phyloP scores from a whole-genome alignment of 2,888 invertebrate species.

The Scelioninae gen. 2 region DNA sequence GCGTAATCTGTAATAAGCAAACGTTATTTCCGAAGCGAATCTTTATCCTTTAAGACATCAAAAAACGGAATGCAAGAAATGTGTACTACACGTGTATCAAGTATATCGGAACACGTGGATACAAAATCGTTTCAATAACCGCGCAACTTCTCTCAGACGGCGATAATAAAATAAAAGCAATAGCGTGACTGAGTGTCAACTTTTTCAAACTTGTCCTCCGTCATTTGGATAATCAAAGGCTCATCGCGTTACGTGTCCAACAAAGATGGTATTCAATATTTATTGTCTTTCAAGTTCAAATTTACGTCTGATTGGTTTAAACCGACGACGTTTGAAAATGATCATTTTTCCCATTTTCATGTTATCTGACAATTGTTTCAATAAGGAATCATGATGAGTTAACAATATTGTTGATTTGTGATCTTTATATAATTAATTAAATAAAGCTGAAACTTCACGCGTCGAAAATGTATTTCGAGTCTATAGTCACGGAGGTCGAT shows the following conservation, averaged over 20 bases:
- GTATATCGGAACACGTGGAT: constrained; percentile 24
- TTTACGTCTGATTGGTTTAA: background rate
- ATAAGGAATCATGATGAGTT: too few species aligned
- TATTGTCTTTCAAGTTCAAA: constrained; percentile 7
- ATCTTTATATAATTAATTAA: too few species aligned
- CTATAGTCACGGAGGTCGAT: too few species aligned
- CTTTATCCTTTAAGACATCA: background rate
- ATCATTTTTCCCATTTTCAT: background rate
- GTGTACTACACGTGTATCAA: constrained; percentile 1
- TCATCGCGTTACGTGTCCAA: constrained; percentile 1
- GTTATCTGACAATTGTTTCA: background rate
- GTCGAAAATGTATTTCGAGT: too few species aligned
- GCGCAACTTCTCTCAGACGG: constrained; percentile 28
- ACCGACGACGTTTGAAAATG: background rate
- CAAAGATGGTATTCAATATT: background rate
- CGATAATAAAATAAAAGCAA: constrained; percentile 28
- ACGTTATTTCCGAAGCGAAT: background rate
- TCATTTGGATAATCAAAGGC: constrained; percentile 4
- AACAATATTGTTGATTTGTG: too few species aligned
- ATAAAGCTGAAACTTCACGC: background rate
- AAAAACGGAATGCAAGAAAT: background rate
- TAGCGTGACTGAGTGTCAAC: constrained; percentile 27
- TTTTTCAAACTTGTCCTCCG: constrained; percentile 20
- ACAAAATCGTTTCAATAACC: constrained; percentile 18
- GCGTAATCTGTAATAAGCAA: background rate